A percentile compares a stretch with the other conserved stretches of the same genome.
Evolutionary conservation across 2,113 vertebrate genomes (phyloP).

Genomic region (Sula dactylatra): DNA sequence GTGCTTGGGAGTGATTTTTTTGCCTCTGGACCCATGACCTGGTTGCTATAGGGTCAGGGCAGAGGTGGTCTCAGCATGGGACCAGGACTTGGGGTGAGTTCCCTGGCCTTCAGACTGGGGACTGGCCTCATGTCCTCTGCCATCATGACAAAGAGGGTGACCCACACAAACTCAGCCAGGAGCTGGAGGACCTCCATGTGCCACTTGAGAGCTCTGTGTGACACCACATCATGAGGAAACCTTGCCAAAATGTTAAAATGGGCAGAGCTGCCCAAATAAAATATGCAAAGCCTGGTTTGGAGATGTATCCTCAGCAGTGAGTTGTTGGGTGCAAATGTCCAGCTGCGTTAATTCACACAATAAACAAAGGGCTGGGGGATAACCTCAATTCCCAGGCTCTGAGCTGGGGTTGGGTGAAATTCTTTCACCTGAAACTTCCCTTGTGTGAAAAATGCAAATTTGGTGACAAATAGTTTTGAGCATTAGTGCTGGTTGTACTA

Average conservation of each 20-base stretch:
- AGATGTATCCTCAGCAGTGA: background rate
- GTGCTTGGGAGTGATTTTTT: background rate
- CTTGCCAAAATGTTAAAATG: background rate
- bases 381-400: constrained; percentile 33
- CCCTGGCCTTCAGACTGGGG: background rate
- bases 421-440: constrained; percentile 47
- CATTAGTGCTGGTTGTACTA: constrained; percentile 17
- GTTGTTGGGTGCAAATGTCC: background rate
- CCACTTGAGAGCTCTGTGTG: background rate
- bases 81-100: background rate
- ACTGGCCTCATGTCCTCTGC: background rate
- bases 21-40: background rate
- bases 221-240: fast-evolving
- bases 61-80: background rate
- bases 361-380: background rate
- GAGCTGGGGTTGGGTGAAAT: background rate
- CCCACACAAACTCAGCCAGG: background rate
- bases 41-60: background rate
- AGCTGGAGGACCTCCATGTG: background rate
- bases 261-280: background rate
- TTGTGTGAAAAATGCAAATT: constrained; percentile 61
- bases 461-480: constrained; percentile 53
- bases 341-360: background rate
- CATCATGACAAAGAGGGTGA: background rate
- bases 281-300: background rate